A percentile compares a stretch with the other conserved stretches of the same genome.
These are phyloP conservation scores for Agrochola litura DNA, from an alignment of 2,888 invertebrate species.

Conservation along the genomic window DNA sequence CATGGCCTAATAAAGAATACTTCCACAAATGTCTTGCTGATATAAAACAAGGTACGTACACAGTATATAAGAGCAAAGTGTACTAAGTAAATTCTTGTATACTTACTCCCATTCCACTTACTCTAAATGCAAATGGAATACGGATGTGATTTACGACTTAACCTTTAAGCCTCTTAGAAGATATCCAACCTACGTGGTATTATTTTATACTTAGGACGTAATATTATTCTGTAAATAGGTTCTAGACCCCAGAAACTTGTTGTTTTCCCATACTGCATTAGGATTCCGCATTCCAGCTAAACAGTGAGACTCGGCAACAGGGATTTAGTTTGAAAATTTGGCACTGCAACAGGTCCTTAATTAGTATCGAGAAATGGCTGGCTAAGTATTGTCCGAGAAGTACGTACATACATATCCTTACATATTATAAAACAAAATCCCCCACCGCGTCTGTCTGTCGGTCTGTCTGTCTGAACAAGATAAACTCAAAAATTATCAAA, in stretches of 20 bases:
- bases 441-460: no score
- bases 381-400: background rate
- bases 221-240: background rate
- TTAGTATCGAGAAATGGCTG: background rate
- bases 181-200: constrained; percentile 14
- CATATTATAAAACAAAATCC: no score
- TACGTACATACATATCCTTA: no score
- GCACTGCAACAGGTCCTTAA: constrained; percentile 8
- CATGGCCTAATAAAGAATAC: background rate
- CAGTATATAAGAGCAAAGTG: background rate
- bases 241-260: background rate
- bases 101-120: constrained; percentile 38
- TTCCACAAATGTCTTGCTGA: background rate
- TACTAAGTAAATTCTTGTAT: constrained; percentile 17
- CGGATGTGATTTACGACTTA: constrained; percentile 39
- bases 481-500: no score
- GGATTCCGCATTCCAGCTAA: background rate
- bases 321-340: background rate
- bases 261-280: background rate
- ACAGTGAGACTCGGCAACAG: background rate
- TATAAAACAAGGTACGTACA: background rate
- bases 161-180: constrained; percentile 11
- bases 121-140: constrained; percentile 41
- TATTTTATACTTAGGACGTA: constrained; percentile 15
- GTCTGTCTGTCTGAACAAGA: no score